Percentiles rank a stretch among this genome's conserved stretches.
Conservation (phyloP, 2,797 vertebrate genomes). For the Phrynocephalus forsythii region DNA sequence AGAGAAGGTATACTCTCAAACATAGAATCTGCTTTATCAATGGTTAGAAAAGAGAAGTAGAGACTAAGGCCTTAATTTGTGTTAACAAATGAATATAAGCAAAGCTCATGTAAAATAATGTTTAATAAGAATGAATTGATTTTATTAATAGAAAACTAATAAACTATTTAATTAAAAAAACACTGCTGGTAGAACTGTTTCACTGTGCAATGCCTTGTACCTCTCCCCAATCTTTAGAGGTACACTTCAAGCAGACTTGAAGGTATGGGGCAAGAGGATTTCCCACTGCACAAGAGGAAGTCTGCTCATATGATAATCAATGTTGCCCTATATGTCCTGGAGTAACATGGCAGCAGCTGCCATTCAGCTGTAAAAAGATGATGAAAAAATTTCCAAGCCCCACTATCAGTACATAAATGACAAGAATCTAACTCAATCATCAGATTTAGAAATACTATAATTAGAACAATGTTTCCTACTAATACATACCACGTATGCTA, state of each 20-base stretch:
- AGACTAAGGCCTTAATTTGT: too few relatives aligned
- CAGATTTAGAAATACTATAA: slow-evolving; percentile 14
- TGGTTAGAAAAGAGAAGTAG: too few relatives aligned
- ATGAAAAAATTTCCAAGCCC: too few relatives aligned
- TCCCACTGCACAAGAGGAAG: background rate
- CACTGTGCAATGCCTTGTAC: background rate
- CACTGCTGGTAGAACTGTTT: background rate
- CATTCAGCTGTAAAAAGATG: too few relatives aligned
- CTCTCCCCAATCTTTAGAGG: background rate
- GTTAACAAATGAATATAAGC: too few relatives aligned
- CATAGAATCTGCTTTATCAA: too few relatives aligned
- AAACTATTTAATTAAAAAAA: background rate
- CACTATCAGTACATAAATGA: too few relatives aligned
- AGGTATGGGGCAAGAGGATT: background rate
- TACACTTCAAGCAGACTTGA: background rate
- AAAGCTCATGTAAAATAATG: too few relatives aligned
- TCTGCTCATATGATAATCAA: background rate
- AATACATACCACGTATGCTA: background rate
- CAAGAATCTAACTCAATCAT: background rate
- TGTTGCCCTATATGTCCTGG: background rate
- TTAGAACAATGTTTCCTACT: background rate
- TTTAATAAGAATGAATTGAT: too few relatives aligned
- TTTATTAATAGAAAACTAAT: too few relatives aligned
- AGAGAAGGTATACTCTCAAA: too few relatives aligned
- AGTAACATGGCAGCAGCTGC: background rate